Base-by-base conservation (phyloP, 2,797 vertebrate genomes). In the Toxotes lorentzi region DNA sequence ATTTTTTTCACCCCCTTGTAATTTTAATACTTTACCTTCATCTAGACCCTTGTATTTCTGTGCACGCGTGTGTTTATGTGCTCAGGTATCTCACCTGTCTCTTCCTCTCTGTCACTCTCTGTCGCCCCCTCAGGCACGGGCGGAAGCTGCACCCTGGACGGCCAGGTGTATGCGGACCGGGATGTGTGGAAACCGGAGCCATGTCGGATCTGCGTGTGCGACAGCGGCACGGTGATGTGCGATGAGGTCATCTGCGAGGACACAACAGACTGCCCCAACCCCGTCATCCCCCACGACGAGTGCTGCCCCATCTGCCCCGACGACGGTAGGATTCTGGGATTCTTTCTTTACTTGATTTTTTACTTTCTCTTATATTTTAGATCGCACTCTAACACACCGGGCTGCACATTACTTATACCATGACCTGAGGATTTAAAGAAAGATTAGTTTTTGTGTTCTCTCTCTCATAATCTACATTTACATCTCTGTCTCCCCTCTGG, bases 141-240 rank as follows among this genome's bases (percentile, higher is more conserved):
- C 87, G 86, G 90, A 76, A 95, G 93, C 91, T 99, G 98, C 92
- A 73, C 94, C 75, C 78, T 96, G 80, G 85, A 96, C 48, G 97
- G 97, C 47, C 88, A 95, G 92, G 93, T 85, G 59, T 97, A 97
- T 94, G 92, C 90, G 8, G 95, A 98, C 90, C 95, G 94, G 88
- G 97, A 97, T 58, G 96, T 99, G 73, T 99, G 98, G 98, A 99
- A 99, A 91, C 96, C 97, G 0, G 92, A 96, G 43, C 86, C 93
- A 85, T 99, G 98, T 89, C 91, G 93, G 89, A 96, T 99, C 95
- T 99, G 98, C 54, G 96, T 99, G 82, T 99, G 98, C 61, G 96
- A 98, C 95, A 96, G 92, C 12, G 97, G 98, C 88, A 94, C 88
- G 0, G 89, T 97, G 83, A 91, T 97, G 92, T 99, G 98, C 70